Conservation (phyloP, 2,797 vertebrate species). For the Meda fulgida region DNA sequence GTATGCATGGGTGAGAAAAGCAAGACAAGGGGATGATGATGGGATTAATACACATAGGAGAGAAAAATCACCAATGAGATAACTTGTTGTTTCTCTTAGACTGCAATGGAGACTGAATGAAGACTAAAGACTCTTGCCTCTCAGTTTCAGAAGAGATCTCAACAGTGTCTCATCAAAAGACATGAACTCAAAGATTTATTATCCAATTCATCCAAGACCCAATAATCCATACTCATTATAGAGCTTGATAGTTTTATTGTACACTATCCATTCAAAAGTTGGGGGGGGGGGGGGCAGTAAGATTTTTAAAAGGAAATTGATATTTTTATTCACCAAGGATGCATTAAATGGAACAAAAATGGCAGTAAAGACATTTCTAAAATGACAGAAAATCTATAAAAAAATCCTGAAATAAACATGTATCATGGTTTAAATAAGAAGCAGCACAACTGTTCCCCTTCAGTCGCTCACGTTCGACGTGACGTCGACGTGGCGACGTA, state of each 20-base stretch:
- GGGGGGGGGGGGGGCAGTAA: not conserved
- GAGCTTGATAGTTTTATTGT: not conserved
- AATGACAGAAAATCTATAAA: not conserved
- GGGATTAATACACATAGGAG: conserved; percentile 19
- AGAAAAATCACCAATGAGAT: conserved; percentile 8
- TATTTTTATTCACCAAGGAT: no score
- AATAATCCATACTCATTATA: not conserved
- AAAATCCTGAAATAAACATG: not conserved
- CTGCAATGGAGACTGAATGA: not conserved
- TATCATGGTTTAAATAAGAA: no score
- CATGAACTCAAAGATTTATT: not conserved
- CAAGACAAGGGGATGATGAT: not conserved
- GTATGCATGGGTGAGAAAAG: conserved; percentile 31
- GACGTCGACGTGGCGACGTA: no score
- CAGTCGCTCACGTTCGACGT: no score
- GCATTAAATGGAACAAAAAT: no score
- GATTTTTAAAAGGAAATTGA: not conserved
- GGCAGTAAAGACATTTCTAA: not conserved
- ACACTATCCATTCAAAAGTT: not conserved
- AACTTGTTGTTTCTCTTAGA: not conserved
- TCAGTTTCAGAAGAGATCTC: not conserved
- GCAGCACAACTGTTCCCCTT: no score
- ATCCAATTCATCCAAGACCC: not conserved
- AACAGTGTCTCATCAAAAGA: not conserved
- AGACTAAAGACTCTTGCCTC: conserved; percentile 13